Evolutionary conservation across 2,888 invertebrate species (phyloP).

Genomic region (Anagyrus pseudococci): DNA sequence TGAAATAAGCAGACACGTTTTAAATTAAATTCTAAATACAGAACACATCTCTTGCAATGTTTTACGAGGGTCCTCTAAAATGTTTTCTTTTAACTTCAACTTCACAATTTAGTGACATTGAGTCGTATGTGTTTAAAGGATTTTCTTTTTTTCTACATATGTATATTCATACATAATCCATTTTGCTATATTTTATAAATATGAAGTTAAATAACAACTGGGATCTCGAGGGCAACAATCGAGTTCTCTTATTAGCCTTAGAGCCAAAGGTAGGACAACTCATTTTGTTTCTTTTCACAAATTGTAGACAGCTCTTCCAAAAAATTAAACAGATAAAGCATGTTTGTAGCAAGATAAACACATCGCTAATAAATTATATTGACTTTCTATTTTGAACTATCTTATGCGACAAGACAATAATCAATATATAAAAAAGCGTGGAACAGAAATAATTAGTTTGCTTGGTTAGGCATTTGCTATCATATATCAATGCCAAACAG

Average conservation of each 20-base stretch:
- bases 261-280: conserved; percentile 2
- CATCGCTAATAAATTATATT: conserved; percentile 28
- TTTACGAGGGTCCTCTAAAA: conserved; percentile 29
- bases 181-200: conserved; percentile 13
- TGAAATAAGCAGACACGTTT: no score
- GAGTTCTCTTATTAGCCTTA: background rate
- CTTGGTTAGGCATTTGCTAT: conserved; percentile 33
- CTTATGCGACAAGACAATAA: conserved; percentile 35
- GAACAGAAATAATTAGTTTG: conserved; percentile 40
- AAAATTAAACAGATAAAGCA: conserved; percentile 37
- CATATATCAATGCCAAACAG: conserved; percentile 31
- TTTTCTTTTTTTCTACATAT: conserved; percentile 24
- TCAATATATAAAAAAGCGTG: conserved; percentile 37
- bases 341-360: conserved; percentile 37
- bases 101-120: conserved; percentile 37
- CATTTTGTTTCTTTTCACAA: background rate
- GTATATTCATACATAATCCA: background rate
- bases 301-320: conserved; percentile 9
- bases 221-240: conserved; percentile 8
- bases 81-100: conserved; percentile 20
- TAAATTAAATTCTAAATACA: no score
- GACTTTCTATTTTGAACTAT: conserved; percentile 36
- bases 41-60: conserved; percentile 20
- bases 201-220: conserved; percentile 33
- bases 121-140: conserved; percentile 33